Conservation (phyloP, 1,140 invertebrate species). For the Trypoxylus dichotomus region DNA sequence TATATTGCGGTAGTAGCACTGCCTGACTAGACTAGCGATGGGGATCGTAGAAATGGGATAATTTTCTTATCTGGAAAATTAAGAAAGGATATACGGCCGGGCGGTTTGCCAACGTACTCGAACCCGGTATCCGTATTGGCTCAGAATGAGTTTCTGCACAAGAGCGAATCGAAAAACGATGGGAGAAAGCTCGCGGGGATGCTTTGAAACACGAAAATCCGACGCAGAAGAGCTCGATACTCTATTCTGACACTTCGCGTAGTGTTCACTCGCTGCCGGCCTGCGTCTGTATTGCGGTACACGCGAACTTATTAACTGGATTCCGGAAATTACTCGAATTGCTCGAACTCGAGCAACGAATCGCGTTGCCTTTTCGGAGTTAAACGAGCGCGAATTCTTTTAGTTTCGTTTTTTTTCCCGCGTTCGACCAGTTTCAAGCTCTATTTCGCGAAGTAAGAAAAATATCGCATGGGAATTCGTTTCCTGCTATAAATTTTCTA, state of each 20-base stretch:
- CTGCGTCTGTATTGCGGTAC: background rate
- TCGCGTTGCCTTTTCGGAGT: too few relatives aligned
- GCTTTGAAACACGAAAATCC: background rate
- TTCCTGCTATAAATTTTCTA: too few relatives aligned
- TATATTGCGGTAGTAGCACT: background rate
- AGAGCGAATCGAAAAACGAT: background rate
- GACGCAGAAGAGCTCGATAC: background rate
- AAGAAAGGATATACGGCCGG: background rate
- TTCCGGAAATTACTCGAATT: conserved; percentile 1
- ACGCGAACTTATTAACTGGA: conserved; percentile 1
- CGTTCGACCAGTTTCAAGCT: too few relatives aligned
- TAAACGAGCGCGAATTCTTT: too few relatives aligned
- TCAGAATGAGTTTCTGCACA: too few relatives aligned
- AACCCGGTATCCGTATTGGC: too few relatives aligned
- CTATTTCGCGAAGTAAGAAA: too few relatives aligned
- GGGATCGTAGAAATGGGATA: background rate
- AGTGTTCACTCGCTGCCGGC: background rate
- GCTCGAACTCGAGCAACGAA: background rate
- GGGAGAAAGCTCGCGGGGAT: background rate
- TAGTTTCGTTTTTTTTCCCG: too few relatives aligned
- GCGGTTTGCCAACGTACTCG: too few relatives aligned
- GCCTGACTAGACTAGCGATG: background rate
- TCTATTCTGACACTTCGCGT: background rate
- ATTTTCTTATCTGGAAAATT: background rate
- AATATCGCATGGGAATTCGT: too few relatives aligned